Percentiles rank a stretch among this genome's conserved stretches.
phyloP scores from a whole-genome alignment of 2,113 vertebrate species.

The Dolichallabes microphthalmus region DNA sequence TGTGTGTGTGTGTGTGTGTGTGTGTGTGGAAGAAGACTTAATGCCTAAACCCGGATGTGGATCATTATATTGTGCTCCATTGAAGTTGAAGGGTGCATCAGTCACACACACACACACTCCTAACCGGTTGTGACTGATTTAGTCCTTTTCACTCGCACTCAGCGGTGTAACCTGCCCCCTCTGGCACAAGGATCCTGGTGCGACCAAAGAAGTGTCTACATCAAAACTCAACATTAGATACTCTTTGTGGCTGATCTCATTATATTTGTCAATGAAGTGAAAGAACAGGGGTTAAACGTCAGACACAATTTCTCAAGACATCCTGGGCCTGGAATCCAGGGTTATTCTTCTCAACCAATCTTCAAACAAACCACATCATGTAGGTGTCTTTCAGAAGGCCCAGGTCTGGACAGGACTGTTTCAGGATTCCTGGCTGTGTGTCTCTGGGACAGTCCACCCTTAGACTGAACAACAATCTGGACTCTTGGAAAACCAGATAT shows the following conservation, averaged over 20 bases:
- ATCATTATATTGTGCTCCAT: slow-evolving; percentile 42
- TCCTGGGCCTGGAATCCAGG: no score
- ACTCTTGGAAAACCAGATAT: no score
- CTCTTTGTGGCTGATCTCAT: slow-evolving; percentile 66
- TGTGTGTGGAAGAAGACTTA: background rate
- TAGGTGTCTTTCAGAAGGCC: no score
- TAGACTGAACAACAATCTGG: no score
- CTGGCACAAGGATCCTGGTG: slow-evolving; percentile 53
- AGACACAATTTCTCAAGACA: background rate
- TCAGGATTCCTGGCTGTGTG: no score
- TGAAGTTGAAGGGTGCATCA: slow-evolving; percentile 34
- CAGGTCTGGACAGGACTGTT: no score
- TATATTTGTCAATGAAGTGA: slow-evolving; percentile 48
- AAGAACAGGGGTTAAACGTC: slow-evolving; percentile 25
- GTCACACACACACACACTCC: slow-evolving; percentile 52
- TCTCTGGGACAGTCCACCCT: no score
- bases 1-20: background rate
- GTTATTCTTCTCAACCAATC: no score
- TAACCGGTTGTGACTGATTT: slow-evolving; percentile 63
- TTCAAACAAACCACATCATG: no score
- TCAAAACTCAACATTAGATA: slow-evolving; percentile 58
- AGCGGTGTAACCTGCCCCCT: slow-evolving; percentile 47
- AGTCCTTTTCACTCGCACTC: slow-evolving; percentile 33
- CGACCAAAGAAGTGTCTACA: slow-evolving; percentile 61
- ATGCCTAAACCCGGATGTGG: slow-evolving; percentile 60